Evolutionary conservation across 2,797 vertebrate species (phyloP).

Genomic region (Sebastes minor): DNA sequence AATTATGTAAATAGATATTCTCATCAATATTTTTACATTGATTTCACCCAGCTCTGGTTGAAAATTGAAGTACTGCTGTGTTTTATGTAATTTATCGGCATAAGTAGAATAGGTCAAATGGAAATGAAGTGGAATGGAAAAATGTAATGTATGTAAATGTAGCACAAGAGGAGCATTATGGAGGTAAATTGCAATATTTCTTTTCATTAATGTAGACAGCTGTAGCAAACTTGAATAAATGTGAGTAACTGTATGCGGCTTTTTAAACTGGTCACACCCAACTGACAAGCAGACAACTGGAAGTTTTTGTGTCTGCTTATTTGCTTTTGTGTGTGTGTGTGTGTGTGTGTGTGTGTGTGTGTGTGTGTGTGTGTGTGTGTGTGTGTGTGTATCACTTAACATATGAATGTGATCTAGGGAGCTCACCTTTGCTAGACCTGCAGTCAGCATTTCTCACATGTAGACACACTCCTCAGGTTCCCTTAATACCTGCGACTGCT

Average conservation of each 20-base stretch:
- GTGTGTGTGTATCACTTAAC: constrained; percentile 53
- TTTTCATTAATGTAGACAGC: background rate
- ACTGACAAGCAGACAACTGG: constrained; percentile 51
- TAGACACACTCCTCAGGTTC: constrained; percentile 47
- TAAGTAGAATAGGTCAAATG: background rate
- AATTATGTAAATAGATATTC: no score
- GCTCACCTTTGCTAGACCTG: constrained; percentile 63
- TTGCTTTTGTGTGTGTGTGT: constrained; percentile 10
- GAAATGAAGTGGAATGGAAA: background rate
- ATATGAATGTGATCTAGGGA: constrained; percentile 70
- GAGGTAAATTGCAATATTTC: background rate
- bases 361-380: constrained; percentile 29
- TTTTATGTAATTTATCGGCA: background rate
- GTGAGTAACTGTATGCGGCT: constrained; percentile 23
- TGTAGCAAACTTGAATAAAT: constrained; percentile 1
- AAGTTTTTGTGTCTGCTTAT: constrained; percentile 12
- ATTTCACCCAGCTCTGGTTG: background rate
- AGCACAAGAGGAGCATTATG: background rate
- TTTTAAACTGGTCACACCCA: constrained; percentile 42
- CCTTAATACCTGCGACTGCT: constrained; percentile 44
- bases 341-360: constrained; percentile 1
- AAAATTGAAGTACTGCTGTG: background rate
- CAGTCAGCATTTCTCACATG: constrained; percentile 67
- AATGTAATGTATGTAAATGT: constrained; percentile 7
- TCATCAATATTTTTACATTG: background rate